These are phyloP conservation scores for Tethya wilhelma DNA, from an alignment of 37 sponge, comb jelly and placozoan genomes.

Conservation along the genomic window DNA sequence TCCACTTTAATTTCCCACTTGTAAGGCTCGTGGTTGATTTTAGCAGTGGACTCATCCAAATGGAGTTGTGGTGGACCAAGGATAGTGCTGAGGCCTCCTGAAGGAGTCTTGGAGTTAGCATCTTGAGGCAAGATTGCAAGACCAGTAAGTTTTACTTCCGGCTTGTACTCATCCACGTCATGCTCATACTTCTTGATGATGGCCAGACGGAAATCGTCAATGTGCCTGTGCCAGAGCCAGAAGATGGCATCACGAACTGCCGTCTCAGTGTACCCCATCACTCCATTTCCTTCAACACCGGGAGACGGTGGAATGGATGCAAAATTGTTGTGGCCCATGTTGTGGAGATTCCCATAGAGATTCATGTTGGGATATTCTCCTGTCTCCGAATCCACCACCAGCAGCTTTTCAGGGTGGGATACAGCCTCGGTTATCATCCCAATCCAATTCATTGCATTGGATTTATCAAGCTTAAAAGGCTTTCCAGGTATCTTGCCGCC, in stretches of 20 bases:
- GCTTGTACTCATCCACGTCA: neutral
- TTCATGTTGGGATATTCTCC: neutral
- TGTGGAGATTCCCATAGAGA: slow-evolving; percentile 6
- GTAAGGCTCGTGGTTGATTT: slow-evolving; percentile 14
- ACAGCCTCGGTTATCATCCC: slow-evolving; percentile 11
- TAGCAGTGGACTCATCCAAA: neutral
- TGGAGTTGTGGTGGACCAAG: neutral
- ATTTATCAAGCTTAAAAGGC: neutral
- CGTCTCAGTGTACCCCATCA: neutral
- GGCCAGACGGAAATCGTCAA: slow-evolving; percentile 3
- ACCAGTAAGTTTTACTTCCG: neutral
- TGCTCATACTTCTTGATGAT: slow-evolving; percentile 8
- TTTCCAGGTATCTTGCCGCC: too few species aligned
- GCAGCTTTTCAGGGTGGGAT: neutral
- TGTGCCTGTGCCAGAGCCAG: slow-evolving; percentile 18
- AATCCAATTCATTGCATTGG: neutral
- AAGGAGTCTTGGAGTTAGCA: neutral
- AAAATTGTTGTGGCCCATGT: slow-evolving; percentile 11
- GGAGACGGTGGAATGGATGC: neutral
- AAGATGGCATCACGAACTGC: slow-evolving; percentile 10
- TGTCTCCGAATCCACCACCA: neutral
- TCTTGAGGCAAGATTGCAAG: neutral
- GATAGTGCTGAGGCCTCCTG: slow-evolving; percentile 2
- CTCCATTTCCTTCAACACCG: neutral
- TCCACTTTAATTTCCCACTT: neutral